Base-by-base conservation (phyloP, 2,797 vertebrate species). In the Sebastiscus tertius region DNA sequence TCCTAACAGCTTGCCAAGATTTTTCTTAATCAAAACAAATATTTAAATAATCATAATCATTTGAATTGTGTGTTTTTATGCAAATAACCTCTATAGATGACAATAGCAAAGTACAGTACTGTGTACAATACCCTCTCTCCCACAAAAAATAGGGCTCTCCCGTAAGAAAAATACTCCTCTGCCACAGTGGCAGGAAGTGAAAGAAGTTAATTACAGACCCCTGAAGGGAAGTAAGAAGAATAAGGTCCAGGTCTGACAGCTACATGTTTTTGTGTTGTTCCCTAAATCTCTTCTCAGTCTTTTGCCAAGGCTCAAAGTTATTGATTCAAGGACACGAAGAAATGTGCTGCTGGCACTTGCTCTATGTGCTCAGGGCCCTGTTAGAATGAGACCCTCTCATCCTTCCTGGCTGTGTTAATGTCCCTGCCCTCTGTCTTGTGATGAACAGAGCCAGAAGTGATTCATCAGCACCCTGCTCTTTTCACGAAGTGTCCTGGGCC, bases 401-500 rank as follows among this genome's bases (percentile, higher is more conserved):
- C 85, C 72, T 68, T 75, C 56, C 72, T 60, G 75, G 60, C 86
- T 83, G 62, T 59, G 72, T 92, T 91, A 80, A 90, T 86, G 90
- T 79, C 81, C 63, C 79, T 83, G 79, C 56, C 80, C 81, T 88
- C 85, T 83, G 80, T 83, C 62, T 88, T 79, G 64, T 72, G 74
- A 88, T 84, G 84, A 88, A 73, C 77, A 75, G 83, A 88, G 84
- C 74, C 86, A 90, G 82, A 76, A 87, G 84, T 87, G 87, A 92
- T 90, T 92, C 91, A 88, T 92, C 87, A 88, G 82, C 82, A 78
- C 81, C 85, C 72, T 72, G 66, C 90, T 86, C 88, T 85, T 91
- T 96, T 95, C 85, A 79, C 88, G 81, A 79, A 91, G 95, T 85
- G 92, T 93, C 92, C 64, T 31, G 89, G 91, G 55, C 86, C 88